Evolutionary conservation across 2,113 vertebrate species (phyloP), one percentile per base, ranked within the genome.

Genomic region (Odobenus rosmarus): DNA sequence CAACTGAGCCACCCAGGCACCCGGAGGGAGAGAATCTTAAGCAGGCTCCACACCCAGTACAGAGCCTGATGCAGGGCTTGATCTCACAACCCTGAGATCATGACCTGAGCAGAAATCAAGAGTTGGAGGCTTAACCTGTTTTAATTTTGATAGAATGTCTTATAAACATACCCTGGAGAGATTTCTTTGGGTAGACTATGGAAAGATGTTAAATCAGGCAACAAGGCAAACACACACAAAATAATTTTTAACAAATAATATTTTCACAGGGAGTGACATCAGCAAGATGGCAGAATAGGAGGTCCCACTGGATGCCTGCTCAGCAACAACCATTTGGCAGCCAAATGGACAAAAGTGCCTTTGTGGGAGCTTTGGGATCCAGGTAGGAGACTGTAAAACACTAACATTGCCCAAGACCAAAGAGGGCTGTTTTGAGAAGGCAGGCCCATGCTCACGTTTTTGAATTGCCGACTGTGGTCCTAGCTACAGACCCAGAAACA

Each of bases 171-270:
- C 19, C 14, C 33, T 93, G 46, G n/a, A 82, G 51, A 28, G 26
- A 51, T 79, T 96, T 96, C 28, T 80, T 39, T 91, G 74, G 49
- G 36, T 53, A 80, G 94, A 94, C 95, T 53, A 33, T 51, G 33
- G 57, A 2, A 26, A 49, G 79, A 19, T 59, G 11, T 95, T 76
- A 96, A 90, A 49, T 59, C 57, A 92, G 90, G 31, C 49, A 88
- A 21, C 2, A 42, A 93, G 59, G 24, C 19, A 33, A 4, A 49
- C 28, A 3, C 16, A 19, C 1, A 55, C 4, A 13, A 31, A 92
- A 5, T 80, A 74, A 82, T 90, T 91, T 36, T 86, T 49, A 88
- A 64, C 13, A 42, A 57, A 42, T 62, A 72, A 55, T 82, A 83
- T 87, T 83, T 94, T 88, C 39, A 46, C 49, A 53, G 39, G 46